These are phyloP conservation scores for Rhombomys opimus DNA, from an alignment of 2,113 vertebrate species.

Conservation along the genomic window DNA sequence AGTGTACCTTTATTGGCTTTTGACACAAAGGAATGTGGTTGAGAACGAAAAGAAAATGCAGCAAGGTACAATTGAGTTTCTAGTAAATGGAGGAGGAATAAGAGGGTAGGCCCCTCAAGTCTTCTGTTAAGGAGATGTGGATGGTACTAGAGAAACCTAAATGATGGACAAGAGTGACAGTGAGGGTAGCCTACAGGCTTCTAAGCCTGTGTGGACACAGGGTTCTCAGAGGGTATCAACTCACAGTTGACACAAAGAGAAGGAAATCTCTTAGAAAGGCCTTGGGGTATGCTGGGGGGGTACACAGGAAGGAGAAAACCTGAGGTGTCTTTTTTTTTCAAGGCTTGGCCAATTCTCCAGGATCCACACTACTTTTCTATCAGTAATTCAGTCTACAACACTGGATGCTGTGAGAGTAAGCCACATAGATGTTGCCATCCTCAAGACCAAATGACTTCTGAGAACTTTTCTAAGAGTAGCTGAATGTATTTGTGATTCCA, in stretches of 20 bases:
- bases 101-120: background rate
- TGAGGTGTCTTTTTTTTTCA: background rate
- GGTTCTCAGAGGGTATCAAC: background rate
- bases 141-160: background rate
- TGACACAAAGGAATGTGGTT: too few relatives aligned
- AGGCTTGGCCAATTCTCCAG: background rate
- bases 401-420: too few relatives aligned
- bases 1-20: too few relatives aligned
- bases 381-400: too few relatives aligned
- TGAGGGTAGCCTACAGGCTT: background rate
- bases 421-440: background rate
- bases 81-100: background rate
- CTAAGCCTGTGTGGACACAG: background rate
- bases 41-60: too few relatives aligned
- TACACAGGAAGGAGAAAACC: background rate
- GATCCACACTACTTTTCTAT: background rate
- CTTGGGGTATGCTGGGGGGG: background rate
- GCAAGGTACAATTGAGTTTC: background rate
- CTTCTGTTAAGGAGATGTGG: background rate
- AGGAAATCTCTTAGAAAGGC: background rate
- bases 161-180: background rate
- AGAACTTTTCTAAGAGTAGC: background rate
- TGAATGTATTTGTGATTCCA: too few relatives aligned
- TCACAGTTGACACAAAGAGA: background rate
- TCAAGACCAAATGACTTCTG: background rate